phyloP scores from a whole-genome alignment of 2,113 vertebrate species.

The Mohoua ochrocephala region DNA sequence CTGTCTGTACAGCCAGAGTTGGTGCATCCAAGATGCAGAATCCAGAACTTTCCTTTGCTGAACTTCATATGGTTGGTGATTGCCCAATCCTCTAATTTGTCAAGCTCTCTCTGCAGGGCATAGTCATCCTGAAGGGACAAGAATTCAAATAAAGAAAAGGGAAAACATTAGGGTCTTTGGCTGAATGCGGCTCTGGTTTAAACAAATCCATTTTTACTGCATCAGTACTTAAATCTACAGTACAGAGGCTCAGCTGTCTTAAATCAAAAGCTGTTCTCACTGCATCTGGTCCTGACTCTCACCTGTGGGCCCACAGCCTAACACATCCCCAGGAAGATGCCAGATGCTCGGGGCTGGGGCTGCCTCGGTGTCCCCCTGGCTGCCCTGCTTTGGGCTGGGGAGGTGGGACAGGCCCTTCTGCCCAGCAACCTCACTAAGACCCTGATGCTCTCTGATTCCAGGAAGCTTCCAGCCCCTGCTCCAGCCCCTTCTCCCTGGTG shows the following conservation, averaged over 20 bases:
- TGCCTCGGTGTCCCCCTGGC: rapidly evolving
- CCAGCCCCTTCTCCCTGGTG: not conserved
- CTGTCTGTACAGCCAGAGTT: rapidly evolving
- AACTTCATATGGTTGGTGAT: not conserved
- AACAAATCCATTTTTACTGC: not conserved
- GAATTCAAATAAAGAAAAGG: not conserved
- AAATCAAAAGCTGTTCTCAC: not conserved
- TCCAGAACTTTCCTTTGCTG: not conserved
- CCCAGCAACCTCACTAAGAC: not conserved
- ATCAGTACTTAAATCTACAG: not conserved
- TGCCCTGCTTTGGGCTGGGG: not conserved
- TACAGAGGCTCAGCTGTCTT: not conserved
- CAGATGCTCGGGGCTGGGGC: not conserved
- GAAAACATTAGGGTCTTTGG: not conserved
- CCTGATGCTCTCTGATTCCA: not conserved
- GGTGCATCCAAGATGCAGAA: not conserved
- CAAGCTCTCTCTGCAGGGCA: not conserved
- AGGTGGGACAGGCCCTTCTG: not conserved
- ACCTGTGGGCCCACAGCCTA: too few relatives aligned
- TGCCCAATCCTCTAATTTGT: not conserved
- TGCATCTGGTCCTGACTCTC: too few relatives aligned
- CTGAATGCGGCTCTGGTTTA: not conserved
- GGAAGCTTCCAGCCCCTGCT: not conserved
- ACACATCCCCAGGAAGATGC: not conserved
- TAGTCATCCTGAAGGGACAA: not conserved